These are phyloP conservation scores for Megalops atlanticus DNA, from an alignment of 2,113 vertebrate genomes.

Conservation along the genomic window DNA sequence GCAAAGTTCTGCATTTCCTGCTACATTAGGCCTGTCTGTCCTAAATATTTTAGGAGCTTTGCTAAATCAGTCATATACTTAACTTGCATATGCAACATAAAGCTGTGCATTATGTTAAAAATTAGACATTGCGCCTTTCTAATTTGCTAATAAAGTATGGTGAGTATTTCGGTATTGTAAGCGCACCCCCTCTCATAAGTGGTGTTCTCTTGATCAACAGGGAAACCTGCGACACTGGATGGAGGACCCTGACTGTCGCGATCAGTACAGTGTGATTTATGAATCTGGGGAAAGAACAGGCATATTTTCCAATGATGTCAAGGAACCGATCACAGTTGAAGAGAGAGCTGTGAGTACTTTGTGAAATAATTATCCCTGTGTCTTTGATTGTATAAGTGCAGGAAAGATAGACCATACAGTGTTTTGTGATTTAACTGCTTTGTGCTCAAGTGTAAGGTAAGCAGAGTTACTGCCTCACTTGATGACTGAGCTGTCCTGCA, in stretches of 20 bases:
- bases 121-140: not conserved
- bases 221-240: slow-evolving; percentile 96
- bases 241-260: slow-evolving; percentile 92
- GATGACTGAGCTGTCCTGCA: not conserved
- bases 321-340: slow-evolving; percentile 87
- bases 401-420: no score
- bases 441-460: no score
- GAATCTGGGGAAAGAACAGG: slow-evolving; percentile 93
- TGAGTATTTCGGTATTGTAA: not conserved
- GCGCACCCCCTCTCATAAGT: not conserved
- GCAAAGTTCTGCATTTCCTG: not conserved
- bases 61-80: not conserved
- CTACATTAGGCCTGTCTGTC: not conserved
- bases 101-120: not conserved
- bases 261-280: slow-evolving; percentile 98
- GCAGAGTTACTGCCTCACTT: no score
- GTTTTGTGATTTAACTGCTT: no score
- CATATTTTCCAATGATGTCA: slow-evolving; percentile 92
- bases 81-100: not conserved
- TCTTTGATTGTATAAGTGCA: not conserved
- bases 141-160: not conserved
- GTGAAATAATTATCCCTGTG: not conserved
- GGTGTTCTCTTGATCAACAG: slow-evolving; percentile 50
- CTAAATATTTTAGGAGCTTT: not conserved
- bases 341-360: slow-evolving; percentile 85